Base-by-base conservation (phyloP, 2,888 invertebrate species). In the Drosophila siamana region DNA sequence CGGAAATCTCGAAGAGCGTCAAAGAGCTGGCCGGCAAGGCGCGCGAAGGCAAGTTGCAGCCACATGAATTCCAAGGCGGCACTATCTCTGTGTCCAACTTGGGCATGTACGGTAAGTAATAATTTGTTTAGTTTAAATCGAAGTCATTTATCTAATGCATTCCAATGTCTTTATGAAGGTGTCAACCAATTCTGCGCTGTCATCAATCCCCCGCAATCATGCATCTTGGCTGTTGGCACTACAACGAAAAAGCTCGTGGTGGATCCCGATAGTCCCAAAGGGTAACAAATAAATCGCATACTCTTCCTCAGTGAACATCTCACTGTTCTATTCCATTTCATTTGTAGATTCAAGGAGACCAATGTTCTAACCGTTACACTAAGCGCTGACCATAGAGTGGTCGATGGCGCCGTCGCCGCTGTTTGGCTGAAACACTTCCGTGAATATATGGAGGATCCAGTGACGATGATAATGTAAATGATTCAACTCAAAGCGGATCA, bases 341-440 rank as follows among this genome's bases (percentile, higher is more conserved):
- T 7, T 69, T 38, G 0, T 7, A 97, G 97, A 83, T 97, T 95
- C 92, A 94, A 94, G 79, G 93, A 94, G 82, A 95, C 95, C 1
- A 95, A 96, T 80, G 95, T 96, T 90, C 95, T 99, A 93, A 95
- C 95, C 41, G 98, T 98, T 66, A 99, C 99, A 15, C 94, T 99
- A 70, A 98, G 99, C 80, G 98, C 98, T 88, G 99, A 99, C 93
- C 99, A 99, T 92, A 94, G 99, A 87, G 98, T 98, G 22, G 97
- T 99, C 6, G 99, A 99, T 92, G 99, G 99, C 50, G 99, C 99
- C 79, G 96, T 99, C 4, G 99, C 98, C 57, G 99, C 99, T 2
- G 95, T 96, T 91, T 99, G 98, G 98, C 94, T 99, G 90, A 94
- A 96, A 88, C 96, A 96, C 54, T 98, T 99, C 93, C 96, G 96